These are phyloP conservation scores for Clepsis dumicolana DNA, from an alignment of 2,888 invertebrate genomes.

Conservation along the genomic window DNA sequence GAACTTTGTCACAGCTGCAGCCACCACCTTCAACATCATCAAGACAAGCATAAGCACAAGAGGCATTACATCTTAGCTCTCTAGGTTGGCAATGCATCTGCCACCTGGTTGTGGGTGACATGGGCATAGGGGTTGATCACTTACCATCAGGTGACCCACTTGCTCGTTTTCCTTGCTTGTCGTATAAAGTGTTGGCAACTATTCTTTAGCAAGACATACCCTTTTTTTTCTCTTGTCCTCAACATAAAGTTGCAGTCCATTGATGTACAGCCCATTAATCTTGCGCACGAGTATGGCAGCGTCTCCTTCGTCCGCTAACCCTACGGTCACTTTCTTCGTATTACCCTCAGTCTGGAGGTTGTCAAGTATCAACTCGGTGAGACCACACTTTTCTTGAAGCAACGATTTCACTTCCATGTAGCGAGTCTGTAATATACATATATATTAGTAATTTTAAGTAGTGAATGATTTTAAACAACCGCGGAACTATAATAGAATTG, in stretches of 20 bases:
- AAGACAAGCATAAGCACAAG: too few relatives aligned
- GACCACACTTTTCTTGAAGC: slow-evolving; percentile 56
- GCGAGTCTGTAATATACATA: slow-evolving; percentile 48
- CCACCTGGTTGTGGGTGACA: too few relatives aligned
- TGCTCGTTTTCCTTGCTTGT: too few relatives aligned
- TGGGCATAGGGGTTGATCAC: too few relatives aligned
- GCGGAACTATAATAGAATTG: not conserved
- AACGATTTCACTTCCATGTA: slow-evolving; percentile 58
- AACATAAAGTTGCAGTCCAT: slow-evolving; percentile 56
- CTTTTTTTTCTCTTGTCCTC: slow-evolving; percentile 54
- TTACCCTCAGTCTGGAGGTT: slow-evolving; percentile 51
- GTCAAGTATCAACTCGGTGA: slow-evolving; percentile 58
- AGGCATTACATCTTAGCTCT: too few relatives aligned
- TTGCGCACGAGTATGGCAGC: slow-evolving; percentile 55
- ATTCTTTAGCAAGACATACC: slow-evolving; percentile 44
- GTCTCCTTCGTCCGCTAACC: slow-evolving; percentile 57
- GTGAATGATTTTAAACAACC: not conserved
- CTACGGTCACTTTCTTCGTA: slow-evolving; percentile 59
- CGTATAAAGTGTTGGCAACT: not conserved
- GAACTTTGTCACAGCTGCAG: too few relatives aligned
- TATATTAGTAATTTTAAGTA: not conserved
- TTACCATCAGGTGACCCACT: too few relatives aligned
- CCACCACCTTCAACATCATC: too few relatives aligned
- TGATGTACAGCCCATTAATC: slow-evolving; percentile 54
- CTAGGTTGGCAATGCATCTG: too few relatives aligned